Conservation (phyloP, 2,888 invertebrate genomes). For the Spilarctia lutea region DNA sequence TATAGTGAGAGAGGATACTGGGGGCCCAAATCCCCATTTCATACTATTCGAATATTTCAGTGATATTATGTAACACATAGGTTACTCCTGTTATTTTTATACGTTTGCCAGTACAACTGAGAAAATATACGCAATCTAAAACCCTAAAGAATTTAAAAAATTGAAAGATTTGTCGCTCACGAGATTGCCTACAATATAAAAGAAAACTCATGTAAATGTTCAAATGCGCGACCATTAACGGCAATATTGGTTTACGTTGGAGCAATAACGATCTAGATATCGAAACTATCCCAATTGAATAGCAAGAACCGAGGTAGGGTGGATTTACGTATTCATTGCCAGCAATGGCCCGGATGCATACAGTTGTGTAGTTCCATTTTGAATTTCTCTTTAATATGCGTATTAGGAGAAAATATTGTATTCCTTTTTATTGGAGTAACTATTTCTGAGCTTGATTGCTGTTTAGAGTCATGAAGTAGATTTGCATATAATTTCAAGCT, state of each 20-base stretch:
- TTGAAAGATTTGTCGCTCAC: constrained; percentile 18
- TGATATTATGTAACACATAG: too few species aligned
- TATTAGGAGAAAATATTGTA: constrained; percentile 1
- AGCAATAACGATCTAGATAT: constrained; percentile 68
- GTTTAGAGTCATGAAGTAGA: not conserved
- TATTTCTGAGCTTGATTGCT: not conserved
- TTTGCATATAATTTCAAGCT: not conserved
- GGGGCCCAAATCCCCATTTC: too few species aligned
- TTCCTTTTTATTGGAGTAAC: not conserved
- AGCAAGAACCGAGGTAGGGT: constrained; percentile 46
- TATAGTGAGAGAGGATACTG: too few species aligned
- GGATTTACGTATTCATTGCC: constrained; percentile 50
- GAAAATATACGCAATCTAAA: constrained; percentile 2
- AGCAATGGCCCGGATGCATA: constrained; percentile 49
- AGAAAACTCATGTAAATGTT: constrained; percentile 64
- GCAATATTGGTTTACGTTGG: constrained; percentile 66
- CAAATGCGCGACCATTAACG: constrained; percentile 70
- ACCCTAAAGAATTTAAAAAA: constrained; percentile 19
- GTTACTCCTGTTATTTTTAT: not conserved
- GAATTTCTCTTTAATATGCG: not conserved
- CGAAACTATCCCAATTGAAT: constrained; percentile 67
- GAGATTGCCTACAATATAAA: constrained; percentile 51
- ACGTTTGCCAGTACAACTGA: not conserved
- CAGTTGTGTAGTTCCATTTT: constrained; percentile 29
- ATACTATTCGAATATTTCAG: too few species aligned